Base-by-base conservation (phyloP, 1,140 invertebrate species). In the Cydia amplana region DNA sequence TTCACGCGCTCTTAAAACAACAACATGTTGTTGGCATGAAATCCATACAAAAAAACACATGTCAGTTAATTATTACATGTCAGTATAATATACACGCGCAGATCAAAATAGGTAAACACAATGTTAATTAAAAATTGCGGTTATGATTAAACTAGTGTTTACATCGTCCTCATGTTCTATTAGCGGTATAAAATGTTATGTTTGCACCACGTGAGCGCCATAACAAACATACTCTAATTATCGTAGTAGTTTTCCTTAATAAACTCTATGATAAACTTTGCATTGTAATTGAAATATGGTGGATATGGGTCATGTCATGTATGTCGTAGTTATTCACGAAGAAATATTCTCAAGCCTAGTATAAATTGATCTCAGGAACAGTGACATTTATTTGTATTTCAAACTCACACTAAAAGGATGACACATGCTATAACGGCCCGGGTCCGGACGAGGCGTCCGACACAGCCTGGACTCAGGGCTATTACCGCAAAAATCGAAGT, bases 261-360 rank as follows among this genome's bases (percentile, higher is more conserved):
- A 60, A 60, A 60, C 55, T 23, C 23, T 7, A 23, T 60, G 55
- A 60, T 60, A 60, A 60, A 23, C 55, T 23, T 60, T 23, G 55
- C 55, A 70, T 70, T 70, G 65, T 70, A 70, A 70, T 40, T 70
- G 32, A 43, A 70, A 32, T 32, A 67, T 16, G 14, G 65, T 18
- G 65, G 65, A 70, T 70, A 70, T 70, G 65, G 65, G 65, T 70
- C 65, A 70, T 70, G 65, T n/a, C n/a, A n/a, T n/a, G n/a, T n/a
- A 2, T 23, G 55, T 23, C 55, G 20, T 23, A 23, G 3, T 60
- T 2, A 60, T 60, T 60, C 20, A 60, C 20, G 3, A 60, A 60
- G 55, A 7, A 23, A 20, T 51, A 18, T 60, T 3, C 20, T 23
- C n/a, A n/a, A n/a, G n/a, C 16, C 55, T 7, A 16, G 14, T 51